Base-by-base conservation (phyloP, 2,113 vertebrate species). In the Lamprotornis superbus region DNA sequence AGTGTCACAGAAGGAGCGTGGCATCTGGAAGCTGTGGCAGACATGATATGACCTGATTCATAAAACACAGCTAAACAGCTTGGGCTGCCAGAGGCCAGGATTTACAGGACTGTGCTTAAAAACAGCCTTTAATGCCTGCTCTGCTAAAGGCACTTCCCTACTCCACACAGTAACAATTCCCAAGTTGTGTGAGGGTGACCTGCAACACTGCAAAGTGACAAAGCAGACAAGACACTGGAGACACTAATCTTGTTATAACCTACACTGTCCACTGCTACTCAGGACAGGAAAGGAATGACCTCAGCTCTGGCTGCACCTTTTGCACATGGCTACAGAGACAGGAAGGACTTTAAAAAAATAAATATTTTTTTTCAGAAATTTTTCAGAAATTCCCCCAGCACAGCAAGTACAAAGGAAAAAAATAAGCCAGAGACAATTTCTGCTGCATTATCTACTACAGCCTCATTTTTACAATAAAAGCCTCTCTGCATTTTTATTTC, bases 21-120 rank as follows among this genome's bases (percentile, higher is more conserved):
- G 77, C 94, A 94, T 92, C 91, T 95, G 78, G 78, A 90, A 91
- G 89, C 87, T 42, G 57, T 56, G 52, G 90, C 75, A 96, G 60
- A 75, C 65, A 65, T 2, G 13, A 63, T 69, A 75, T 70, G 77
- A 95, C 67, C 78, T 14, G 23, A 87, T 70, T 73, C 87, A 90
- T 90, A 87, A 96, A 94, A 87, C 70, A 83, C 37, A 94, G 73
- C 85, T 81, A 82, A 97, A 94, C 93, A 93, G 61, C 64, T 82
- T 47, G 27, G 25, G 70, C 90, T 97, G 95, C 87, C 89, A 94
- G 83, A 75, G 90, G 81, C 73, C 91, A 91, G 87, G 61, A 90
- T 86, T 89, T 92, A 92, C 16, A 93, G 80, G 24, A 44, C 23
- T 46, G n/a, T 1, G 0, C 90, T 76, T 83, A n/a, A 50, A 73